phyloP scores from a whole-genome alignment of 2,888 invertebrate species.

The Drosophila recens region DNA sequence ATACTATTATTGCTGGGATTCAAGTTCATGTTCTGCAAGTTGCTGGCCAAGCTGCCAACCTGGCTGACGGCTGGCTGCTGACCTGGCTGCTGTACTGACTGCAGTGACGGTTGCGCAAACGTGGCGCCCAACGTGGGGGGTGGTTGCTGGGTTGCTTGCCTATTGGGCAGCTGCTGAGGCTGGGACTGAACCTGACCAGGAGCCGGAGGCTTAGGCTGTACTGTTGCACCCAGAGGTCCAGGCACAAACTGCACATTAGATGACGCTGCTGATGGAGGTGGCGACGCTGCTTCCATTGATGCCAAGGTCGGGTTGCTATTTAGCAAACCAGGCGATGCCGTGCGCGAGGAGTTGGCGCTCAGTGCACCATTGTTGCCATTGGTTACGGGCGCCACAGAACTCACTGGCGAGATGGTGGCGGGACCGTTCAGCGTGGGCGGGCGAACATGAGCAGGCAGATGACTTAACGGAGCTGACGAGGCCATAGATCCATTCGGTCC shows the following conservation, averaged over 20 bases:
- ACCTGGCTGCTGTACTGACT: neutral
- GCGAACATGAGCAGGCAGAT: conserved; percentile 72
- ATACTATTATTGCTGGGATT: conserved; percentile 60
- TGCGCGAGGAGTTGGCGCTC: conserved; percentile 84
- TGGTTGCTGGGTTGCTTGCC: neutral
- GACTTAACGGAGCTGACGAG: conserved; percentile 44
- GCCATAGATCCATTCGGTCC: conserved; percentile 14
- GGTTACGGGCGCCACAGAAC: conserved; percentile 33
- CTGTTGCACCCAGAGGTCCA: conserved; percentile 30
- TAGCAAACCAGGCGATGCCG: conserved; percentile 79
- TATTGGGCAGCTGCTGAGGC: neutral
- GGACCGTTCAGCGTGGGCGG: conserved; percentile 67
- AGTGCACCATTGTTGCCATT: conserved; percentile 75
- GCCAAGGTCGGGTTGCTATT: neutral
- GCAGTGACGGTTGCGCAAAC: neutral
- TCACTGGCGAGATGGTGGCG: conserved; percentile 17
- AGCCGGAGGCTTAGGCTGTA: neutral
- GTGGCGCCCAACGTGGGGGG: conserved; percentile 9
- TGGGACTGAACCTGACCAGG: neutral
- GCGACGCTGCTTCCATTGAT: conserved; percentile 8
- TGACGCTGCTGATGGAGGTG: conserved; percentile 16
- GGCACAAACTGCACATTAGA: conserved; percentile 23
- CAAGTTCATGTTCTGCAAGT: conserved; percentile 74
- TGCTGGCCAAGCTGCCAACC: conserved; percentile 53
- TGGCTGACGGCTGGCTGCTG: conserved; percentile 6